Percentiles rank a stretch among this genome's conserved stretches.
Conservation (phyloP, 2,888 invertebrate genomes). For the Amphipoea lucens region DNA sequence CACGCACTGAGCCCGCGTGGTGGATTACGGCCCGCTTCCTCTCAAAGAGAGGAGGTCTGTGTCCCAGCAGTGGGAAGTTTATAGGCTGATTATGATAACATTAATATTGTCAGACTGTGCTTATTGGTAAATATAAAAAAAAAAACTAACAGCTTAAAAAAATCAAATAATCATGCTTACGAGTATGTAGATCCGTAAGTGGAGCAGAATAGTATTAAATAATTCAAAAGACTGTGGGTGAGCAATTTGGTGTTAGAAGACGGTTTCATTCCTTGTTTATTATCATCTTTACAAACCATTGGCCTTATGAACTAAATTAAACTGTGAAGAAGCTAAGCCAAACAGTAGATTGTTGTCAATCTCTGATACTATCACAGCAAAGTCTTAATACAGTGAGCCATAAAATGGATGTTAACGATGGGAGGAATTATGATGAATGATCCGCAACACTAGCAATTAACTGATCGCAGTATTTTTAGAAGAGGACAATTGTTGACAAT, state of each 20-base stretch:
- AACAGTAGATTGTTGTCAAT: constrained; percentile 8
- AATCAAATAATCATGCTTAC: not conserved
- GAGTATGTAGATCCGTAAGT: not conserved
- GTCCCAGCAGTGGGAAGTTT: too few relatives aligned
- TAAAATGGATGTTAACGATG: constrained; percentile 19
- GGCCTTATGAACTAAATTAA: not conserved
- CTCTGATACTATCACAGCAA: constrained; percentile 22
- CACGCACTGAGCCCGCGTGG: too few relatives aligned
- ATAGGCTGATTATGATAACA: too few relatives aligned
- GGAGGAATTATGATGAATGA: constrained; percentile 44
- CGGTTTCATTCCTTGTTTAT: not conserved
- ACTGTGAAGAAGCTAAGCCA: not conserved
- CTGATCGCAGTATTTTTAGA: constrained; percentile 35
- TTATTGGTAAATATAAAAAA: not conserved
- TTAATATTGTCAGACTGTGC: not conserved
- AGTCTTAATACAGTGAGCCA: constrained; percentile 21
- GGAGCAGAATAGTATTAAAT: not conserved
- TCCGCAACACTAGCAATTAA: constrained; percentile 32
- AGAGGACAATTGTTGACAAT: not conserved
- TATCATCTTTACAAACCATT: not conserved
- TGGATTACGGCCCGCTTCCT: too few relatives aligned
- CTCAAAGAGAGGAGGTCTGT: too few relatives aligned
- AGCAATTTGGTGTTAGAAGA: not conserved
- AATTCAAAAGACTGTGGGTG: not conserved
- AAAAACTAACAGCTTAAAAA: not conserved